Conservation (phyloP, 2,888 invertebrate species). For the Gisinianus flammeolus region DNA sequence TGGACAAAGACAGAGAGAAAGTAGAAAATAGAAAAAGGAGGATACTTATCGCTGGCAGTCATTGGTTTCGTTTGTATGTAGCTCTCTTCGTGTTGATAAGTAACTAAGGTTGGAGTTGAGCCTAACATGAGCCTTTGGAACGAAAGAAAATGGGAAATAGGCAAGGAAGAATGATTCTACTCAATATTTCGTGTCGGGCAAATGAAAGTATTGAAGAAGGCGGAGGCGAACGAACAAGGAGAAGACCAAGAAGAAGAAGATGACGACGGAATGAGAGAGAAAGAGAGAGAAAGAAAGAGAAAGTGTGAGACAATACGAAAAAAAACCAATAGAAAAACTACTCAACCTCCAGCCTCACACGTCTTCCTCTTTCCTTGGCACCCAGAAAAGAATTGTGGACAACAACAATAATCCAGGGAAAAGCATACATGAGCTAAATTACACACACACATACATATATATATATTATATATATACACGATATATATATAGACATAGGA, state of each 20-base stretch:
- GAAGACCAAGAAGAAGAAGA: not conserved
- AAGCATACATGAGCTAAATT: not conserved
- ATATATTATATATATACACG: not conserved
- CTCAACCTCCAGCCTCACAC: slow-evolving; percentile 14
- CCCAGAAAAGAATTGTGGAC: not conserved
- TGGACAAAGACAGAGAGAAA: not conserved
- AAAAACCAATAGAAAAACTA: slow-evolving; percentile 15
- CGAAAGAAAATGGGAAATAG: slow-evolving; percentile 42
- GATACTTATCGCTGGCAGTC: no score
- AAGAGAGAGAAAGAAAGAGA: slow-evolving; percentile 23
- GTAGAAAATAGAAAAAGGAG: no score
- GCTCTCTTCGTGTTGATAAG: no score
- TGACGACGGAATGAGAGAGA: slow-evolving; percentile 11
- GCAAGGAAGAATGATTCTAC: slow-evolving; percentile 43
- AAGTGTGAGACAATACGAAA: slow-evolving; percentile 26
- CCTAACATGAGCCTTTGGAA: slow-evolving; percentile 2
- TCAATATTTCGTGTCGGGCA: slow-evolving; percentile 46
- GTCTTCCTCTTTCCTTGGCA: slow-evolving; percentile 6
- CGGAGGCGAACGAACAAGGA: slow-evolving; percentile 14
- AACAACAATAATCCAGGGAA: not conserved
- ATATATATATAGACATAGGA: not conserved
- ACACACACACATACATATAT: not conserved
- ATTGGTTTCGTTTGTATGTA: no score
- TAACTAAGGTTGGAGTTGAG: not conserved
- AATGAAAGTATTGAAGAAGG: slow-evolving; percentile 44